Base-by-base conservation (phyloP, 2,797 vertebrate genomes). In the Rhinogobio ventralis region DNA sequence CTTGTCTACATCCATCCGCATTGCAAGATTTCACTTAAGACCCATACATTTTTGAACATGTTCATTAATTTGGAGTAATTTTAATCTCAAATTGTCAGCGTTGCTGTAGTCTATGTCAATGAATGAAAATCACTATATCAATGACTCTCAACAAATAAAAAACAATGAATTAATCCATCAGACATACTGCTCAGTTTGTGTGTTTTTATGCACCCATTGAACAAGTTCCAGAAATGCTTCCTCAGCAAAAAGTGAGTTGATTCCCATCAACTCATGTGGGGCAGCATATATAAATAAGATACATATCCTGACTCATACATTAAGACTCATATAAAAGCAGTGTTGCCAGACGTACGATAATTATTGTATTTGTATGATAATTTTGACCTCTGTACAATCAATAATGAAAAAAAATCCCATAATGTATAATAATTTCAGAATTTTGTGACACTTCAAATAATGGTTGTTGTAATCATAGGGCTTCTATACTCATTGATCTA, bases 51-150 rank as follows among this genome's bases (percentile, higher is more conserved):
- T 75, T 67, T 20, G 30, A 39, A 67, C 67, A 39, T 17, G 45
- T 77, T 15, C 64, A 87, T 55, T 57, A 81, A 57, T 10, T 8
- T 60, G 51, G 17, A 7, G 62, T n/a, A 81, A 81, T 76, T 71
- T 81, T 39, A n/a, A 85, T 79, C 51, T 64, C 68, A 45, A 55
- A 49, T 53, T 3, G 42, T 55, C 46, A 77, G 10, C 10, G 28
- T 42, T 66, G n/a, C 45, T 42, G 7, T 7, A 11, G 2, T 55
- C 30, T 25, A 23, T 3, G 8, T 4, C 0, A 57, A 82, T 19
- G 6, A 82, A 55, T 25, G 15, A 64, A 30, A 53, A 45, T 23
- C 30, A n/a, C 55, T 17, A 73, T 7, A 49, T 28, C 33, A 69
- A 19, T 55, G 33, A 57, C 1, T 49, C 9, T 36, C 49, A 68